Conservation (phyloP, 2,888 invertebrate species). For the Ephialtes manifestator region DNA sequence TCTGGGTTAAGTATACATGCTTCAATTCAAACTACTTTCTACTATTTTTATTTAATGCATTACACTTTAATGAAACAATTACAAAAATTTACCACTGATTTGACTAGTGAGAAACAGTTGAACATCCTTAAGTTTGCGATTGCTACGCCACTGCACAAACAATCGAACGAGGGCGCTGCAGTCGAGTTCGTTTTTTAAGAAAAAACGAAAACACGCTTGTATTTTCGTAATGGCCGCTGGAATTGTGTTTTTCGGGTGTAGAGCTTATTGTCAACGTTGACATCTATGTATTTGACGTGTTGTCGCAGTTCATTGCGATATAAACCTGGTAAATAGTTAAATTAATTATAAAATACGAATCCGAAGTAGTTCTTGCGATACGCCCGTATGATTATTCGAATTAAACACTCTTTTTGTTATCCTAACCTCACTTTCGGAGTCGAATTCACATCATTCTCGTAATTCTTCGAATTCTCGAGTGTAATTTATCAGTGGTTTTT, state of each 20-base stretch:
- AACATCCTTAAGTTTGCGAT: not conserved
- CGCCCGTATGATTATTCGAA: not conserved
- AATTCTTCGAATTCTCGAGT: not conserved
- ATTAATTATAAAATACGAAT: not conserved
- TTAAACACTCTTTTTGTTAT: not conserved
- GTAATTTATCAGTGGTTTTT: not conserved
- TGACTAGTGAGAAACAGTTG: no score
- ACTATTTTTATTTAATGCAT: no score
- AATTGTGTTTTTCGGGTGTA: not conserved
- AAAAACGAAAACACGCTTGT: not conserved
- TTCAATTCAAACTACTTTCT: no score
- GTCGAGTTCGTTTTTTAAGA: not conserved
- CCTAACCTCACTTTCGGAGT: constrained; percentile 1
- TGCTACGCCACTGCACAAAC: not conserved
- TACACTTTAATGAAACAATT: no score
- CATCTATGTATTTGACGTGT: constrained; percentile 24
- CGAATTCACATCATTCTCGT: not conserved
- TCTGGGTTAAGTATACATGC: no score
- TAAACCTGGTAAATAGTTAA: constrained; percentile 3
- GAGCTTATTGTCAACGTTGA: not conserved
- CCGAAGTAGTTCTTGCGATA: not conserved
- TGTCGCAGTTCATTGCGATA: not conserved
- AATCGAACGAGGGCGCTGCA: not conserved
- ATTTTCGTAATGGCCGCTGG: constrained; percentile 17
- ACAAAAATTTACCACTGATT: no score